Evolutionary conservation across 1,140 invertebrate species (phyloP).

Genomic region (Limonius californicus): DNA sequence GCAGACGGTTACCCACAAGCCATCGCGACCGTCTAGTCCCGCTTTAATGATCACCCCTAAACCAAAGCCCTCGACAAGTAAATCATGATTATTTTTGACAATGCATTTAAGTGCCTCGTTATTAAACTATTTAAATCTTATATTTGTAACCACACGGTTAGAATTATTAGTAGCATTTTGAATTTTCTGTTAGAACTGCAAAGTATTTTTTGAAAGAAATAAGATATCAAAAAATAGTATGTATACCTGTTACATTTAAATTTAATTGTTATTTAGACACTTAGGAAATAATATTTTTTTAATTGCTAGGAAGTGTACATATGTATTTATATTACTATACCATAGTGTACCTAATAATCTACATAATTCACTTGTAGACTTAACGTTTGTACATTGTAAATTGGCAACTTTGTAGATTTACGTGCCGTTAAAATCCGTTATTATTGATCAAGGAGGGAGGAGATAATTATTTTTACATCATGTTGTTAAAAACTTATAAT

Average conservation of each 20-base stretch:
- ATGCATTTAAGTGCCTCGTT: conserved; percentile 23
- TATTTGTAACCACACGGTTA: background rate
- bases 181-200: background rate
- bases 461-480: too few relatives aligned
- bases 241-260: background rate
- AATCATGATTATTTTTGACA: conserved; percentile 20
- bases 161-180: background rate
- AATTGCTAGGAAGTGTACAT: conserved; percentile 1
- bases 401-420: conserved; percentile 11
- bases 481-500: background rate
- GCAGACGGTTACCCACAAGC: conserved; percentile 53
- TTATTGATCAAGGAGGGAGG: background rate
- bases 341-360: background rate
- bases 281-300: conserved; percentile 14
- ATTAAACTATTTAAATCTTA: background rate
- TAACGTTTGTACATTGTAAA: conserved; percentile 12
- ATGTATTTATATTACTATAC: background rate
- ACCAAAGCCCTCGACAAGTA: conserved; percentile 16
- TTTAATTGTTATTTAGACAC: conserved; percentile 4
- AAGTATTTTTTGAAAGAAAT: background rate
- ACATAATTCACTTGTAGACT: background rate
- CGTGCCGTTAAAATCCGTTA: background rate
- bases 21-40: conserved; percentile 38
- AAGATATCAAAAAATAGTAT: background rate
- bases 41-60: conserved; percentile 23